Conservation (phyloP, 2,113 vertebrate genomes). For the Tachycineta bicolor region DNA sequence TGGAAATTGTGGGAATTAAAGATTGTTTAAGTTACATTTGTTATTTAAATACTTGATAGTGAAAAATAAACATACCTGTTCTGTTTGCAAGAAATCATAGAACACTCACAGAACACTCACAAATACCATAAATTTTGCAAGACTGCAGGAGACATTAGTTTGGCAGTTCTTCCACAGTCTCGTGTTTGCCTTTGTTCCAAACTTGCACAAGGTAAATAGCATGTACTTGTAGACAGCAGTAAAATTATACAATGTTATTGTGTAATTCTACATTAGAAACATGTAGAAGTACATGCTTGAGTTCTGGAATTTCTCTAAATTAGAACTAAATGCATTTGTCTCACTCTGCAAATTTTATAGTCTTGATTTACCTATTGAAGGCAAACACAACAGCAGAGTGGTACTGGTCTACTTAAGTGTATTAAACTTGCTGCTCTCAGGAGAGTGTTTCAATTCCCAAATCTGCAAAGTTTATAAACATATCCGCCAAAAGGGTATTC, state of each 20-base stretch:
- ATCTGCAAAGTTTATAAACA: not conserved
- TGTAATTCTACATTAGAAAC: not conserved
- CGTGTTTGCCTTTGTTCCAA: not conserved
- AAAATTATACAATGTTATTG: not conserved
- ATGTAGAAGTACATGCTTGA: not conserved
- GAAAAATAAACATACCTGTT: not conserved
- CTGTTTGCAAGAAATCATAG: not conserved
- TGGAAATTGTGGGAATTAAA: not conserved
- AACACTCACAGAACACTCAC: not conserved
- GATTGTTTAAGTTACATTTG: not conserved
- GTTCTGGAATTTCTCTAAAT: not conserved
- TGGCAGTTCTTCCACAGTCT: not conserved
- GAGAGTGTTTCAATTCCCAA: conserved; percentile 28
- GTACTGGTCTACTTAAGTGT: not conserved
- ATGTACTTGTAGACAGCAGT: not conserved
- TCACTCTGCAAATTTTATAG: not conserved
- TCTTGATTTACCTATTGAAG: not conserved
- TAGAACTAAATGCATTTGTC: not conserved
- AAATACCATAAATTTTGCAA: not conserved
- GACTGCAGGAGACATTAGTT: not conserved
- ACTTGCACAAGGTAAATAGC: not conserved
- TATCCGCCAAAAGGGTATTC: conserved; percentile 57
- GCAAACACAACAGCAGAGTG: not conserved
- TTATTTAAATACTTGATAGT: not conserved
- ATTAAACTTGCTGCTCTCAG: not conserved